Base-by-base conservation (phyloP, 92 coral and sea anemone genomes). In the Blastomussa wellsi region DNA sequence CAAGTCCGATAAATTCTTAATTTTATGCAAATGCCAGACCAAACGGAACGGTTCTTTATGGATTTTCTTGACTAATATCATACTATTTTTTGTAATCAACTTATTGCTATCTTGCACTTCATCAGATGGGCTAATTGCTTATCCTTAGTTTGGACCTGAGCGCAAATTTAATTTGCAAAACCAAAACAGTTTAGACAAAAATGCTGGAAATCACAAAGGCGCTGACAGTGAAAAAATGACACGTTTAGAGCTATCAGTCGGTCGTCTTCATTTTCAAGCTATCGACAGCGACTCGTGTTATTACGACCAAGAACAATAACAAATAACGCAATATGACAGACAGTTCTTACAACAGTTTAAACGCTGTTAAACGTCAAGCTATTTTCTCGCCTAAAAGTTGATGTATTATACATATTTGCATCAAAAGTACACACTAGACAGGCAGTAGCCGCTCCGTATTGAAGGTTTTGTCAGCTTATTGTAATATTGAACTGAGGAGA, bases 21-120 rank as follows among this genome's bases (percentile, higher is more conserved):
- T 57, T 83, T 73, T 73, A 83, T 83, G 86, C 86, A 83, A 82
- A 83, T 83, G 41, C 72, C 42, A 35, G 75, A 20, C 80, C 83
- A 65, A 65, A 64, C 44, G 83, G 83, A 60, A 79, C 73, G 38
- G 74, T 57, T 76, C 19, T 20, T 74, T 60, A 39, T 7, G n/a
- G 36, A 47, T 59, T 57, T 51, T 32, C 59, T 2, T 55, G 35
- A 52, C 70, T 28, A 72, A 33, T 38, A 81, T 38, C 29, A 22
- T 31, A 14, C 33, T 37, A 70, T 44, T 68, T n/a, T 39, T 69
- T 51, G 5, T 5, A 33, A 70, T 29, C 35, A 31, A 47, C 19
- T 69, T 81, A 64, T 47, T 65, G 47, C 66, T 48, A 33, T 24
- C 22, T 74, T 16, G 9, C 0, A n/a, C 42, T 69, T 5, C 74